Conservation (phyloP, 2,888 invertebrate species). For the Agrotis ipsilon region DNA sequence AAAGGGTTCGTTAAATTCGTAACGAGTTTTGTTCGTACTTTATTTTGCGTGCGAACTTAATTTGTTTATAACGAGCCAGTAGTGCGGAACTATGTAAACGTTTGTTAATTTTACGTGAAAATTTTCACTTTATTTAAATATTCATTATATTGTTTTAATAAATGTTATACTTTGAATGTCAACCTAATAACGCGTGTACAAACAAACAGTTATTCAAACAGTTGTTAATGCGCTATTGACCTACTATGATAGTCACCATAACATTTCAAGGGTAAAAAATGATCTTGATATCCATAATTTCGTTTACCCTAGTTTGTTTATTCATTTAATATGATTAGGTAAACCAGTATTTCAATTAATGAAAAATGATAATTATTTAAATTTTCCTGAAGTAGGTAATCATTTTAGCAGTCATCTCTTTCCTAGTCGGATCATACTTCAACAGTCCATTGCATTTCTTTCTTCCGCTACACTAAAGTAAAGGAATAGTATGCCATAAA, state of each 20-base stretch:
- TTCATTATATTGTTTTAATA: not conserved
- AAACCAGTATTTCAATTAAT: not conserved
- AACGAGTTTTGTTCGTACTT: conserved; percentile 42
- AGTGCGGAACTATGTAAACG: not conserved
- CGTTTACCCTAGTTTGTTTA: not conserved
- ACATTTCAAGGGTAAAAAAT: conserved; percentile 25
- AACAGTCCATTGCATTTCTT: no score
- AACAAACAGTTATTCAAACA: conserved; percentile 26
- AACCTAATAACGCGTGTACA: not conserved
- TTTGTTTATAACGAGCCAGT: conserved; percentile 34
- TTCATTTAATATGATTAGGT: not conserved
- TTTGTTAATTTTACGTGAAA: conserved; percentile 12
- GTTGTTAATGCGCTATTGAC: conserved; percentile 39
- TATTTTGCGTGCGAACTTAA: conserved; percentile 30
- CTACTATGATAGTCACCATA: conserved; percentile 35
- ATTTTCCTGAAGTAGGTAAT: no score
- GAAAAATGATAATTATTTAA: not conserved
- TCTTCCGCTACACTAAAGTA: no score
- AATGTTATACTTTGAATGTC: conserved; percentile 20
- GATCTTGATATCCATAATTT: not conserved
- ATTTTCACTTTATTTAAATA: not conserved
- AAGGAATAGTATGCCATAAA: no score
- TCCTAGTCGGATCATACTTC: no score
- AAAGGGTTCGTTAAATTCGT: conserved; percentile 39
- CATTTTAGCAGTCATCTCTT: no score